phyloP scores from a whole-genome alignment of 2,113 vertebrate species.

The Leptosomus discolor region DNA sequence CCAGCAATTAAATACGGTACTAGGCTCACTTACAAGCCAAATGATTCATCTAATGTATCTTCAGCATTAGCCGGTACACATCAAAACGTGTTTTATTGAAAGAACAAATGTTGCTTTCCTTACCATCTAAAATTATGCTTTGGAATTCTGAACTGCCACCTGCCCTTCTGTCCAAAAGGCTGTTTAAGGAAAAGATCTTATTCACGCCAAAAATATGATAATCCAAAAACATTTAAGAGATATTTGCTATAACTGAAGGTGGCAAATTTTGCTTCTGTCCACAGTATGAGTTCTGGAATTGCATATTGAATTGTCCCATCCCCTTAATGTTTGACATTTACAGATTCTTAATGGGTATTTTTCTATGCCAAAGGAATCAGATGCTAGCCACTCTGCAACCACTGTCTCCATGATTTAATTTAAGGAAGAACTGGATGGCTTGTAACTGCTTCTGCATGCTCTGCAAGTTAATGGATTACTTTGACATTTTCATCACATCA shows the following conservation, averaged over 20 bases:
- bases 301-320: not conserved
- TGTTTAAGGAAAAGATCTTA: not conserved
- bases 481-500: not conserved
- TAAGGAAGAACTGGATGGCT: not conserved
- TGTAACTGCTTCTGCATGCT: not conserved
- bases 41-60: not conserved
- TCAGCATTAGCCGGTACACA: not conserved
- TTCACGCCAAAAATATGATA: not conserved
- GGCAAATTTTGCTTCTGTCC: not conserved
- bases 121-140: not conserved
- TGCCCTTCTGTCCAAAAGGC: not conserved
- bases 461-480: not conserved
- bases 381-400: not conserved
- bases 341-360: not conserved
- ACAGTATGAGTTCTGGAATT: not conserved
- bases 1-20: not conserved
- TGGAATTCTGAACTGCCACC: not conserved
- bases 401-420: not conserved
- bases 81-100: not conserved
- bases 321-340: not conserved
- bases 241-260: not conserved
- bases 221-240: not conserved
- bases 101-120: not conserved
- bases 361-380: not conserved
- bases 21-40: not conserved